Base-by-base conservation (phyloP, 2,797 vertebrate genomes). In the Enteromius fasciolatus region DNA sequence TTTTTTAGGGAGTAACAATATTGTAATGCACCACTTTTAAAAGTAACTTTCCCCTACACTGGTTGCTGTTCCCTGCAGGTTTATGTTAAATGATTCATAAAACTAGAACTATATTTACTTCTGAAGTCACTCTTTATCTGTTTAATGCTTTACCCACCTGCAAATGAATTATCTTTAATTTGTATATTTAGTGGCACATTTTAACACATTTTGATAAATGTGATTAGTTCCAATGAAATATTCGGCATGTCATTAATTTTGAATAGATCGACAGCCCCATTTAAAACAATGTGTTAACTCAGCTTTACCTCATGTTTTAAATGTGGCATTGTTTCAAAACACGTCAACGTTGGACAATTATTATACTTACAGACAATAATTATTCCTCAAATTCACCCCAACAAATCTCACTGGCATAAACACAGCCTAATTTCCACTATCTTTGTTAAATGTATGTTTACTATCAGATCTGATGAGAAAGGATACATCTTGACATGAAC, bases 311-410 rank as follows among this genome's bases (percentile, higher is more conserved):
- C 39, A n/a, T n/a, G 0, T 31, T 17, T 39, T 61, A 4, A 31
- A 33, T 14, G 4, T 5, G 23, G n/a, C 1, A 31, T 28, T 66
- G 64, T 52, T 76, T 61, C 4, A 80, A 74, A 81, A 66, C 41
- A 41, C 7, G n/a, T 70, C 8, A 33, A 7, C 33, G 4, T 67
- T 74, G 18, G 14, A 25, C 50, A 31, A 44, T 68, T 39, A 67
- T 57, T 4, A 15, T 20, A 68, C 18, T 80, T 63, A 61, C 39
- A 50, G 39, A 31, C 41, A 33, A 70, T 70, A 81, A 76, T 64
- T 54, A 44, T 54, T 23, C 28, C 10, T 41, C 1, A 3, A 74
- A 39, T 78, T 79, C 61, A 48, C 11, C 28, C 2, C 14, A 14
- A 31, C 23, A 70, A 44, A 44, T 31, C 33, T 39, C 36, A 67